Base-by-base conservation (phyloP, 2,888 invertebrate genomes). In the Pachymerium ferrugineum region DNA sequence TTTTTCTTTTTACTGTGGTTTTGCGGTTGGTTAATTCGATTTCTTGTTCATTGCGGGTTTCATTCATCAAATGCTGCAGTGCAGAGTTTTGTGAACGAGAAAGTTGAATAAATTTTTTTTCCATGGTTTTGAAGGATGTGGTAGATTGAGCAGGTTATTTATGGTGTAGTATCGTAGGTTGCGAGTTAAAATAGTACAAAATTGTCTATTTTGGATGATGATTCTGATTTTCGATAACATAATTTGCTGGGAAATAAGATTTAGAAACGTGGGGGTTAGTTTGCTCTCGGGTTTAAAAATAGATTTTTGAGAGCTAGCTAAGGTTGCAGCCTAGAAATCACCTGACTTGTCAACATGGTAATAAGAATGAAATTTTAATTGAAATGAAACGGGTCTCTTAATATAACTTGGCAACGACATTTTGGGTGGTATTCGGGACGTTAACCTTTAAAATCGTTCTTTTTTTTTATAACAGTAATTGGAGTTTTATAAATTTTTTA, bases 401-500 rank as follows among this genome's bases (percentile, higher is more conserved):
- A n/a, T n/a, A n/a, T n/a, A n/a, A n/a, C n/a, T n/a, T n/a, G n/a
- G n/a, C n/a, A n/a, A n/a, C n/a, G n/a, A n/a, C n/a, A n/a, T n/a
- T n/a, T n/a, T n/a, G n/a, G n/a, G n/a, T n/a, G n/a, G 28, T 62
- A 28, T 62, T 62, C 25, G 12, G 28, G 62, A 62, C n/a, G 62
- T 62, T 62, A 1, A 22, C 28, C 10, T 62, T 28, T 54, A 25
- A 25, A 3, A 1, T 62, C 28, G 0, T 62, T 62, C 0, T 14
- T 28, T 62, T 28, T 62, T 62, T 62, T 62, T 62, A 28, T 62
- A n/a, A n/a, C n/a, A n/a, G n/a, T n/a, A n/a, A n/a, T n/a, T n/a
- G n/a, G n/a, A n/a, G n/a, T 62, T 62, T 62, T 62, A 14, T 54
- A 25, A 22, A 25, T 62, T 62, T 25, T 62, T 22, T 81, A 83